Evolutionary conservation across 2,113 vertebrate genomes (phyloP), one percentile per base, ranked within the genome.

Genomic region (Ophthalmolycus amberensis): DNA sequence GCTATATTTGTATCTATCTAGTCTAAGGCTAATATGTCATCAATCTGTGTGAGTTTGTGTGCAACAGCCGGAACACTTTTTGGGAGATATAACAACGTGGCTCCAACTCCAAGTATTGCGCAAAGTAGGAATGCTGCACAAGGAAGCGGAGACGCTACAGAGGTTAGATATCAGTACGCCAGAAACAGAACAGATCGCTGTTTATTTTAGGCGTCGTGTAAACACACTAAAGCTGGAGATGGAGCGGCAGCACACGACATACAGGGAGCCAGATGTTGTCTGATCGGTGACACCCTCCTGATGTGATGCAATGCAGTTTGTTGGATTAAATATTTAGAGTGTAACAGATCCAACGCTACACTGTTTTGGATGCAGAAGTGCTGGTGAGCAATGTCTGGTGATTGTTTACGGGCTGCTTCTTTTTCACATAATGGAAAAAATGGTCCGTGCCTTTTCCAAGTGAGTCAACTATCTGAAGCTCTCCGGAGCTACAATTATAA

Each of bases 11-110:
- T 68, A 29, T 29, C 29, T 29, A 29, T 29, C 29, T 60, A 64
- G n/a, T 60, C 16, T 60, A 44, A 25, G 59, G 37, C 11, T 63
- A 11, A 59, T 29, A 62, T 68, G 7, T 4, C 66, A 48, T 70
- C n/a, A 68, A 20, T 80, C 52, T 62, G 18, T 14, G 0, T 64
- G 29, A 12, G 5, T 34, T 12, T 34, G 6, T 69, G 29, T 37
- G 29, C 37, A 85, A 73, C 86, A 87, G 83, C 85, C 85, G 84
- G 79, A 88, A 9, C 67, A 70, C 56, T 71, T 70, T 20, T 85
- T 65, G 73, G 54, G 14, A 85, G 54, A 88, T 60, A 14, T 40
- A 81, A 86, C 59, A 76, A 77, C 2, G 16, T 69, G 69, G 70
- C 73, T 75, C 71, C 64, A 64, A 37, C 42, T 80, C 25, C 27